Base-by-base conservation (phyloP, 2,888 invertebrate species). In the Cynaeus angustus region DNA sequence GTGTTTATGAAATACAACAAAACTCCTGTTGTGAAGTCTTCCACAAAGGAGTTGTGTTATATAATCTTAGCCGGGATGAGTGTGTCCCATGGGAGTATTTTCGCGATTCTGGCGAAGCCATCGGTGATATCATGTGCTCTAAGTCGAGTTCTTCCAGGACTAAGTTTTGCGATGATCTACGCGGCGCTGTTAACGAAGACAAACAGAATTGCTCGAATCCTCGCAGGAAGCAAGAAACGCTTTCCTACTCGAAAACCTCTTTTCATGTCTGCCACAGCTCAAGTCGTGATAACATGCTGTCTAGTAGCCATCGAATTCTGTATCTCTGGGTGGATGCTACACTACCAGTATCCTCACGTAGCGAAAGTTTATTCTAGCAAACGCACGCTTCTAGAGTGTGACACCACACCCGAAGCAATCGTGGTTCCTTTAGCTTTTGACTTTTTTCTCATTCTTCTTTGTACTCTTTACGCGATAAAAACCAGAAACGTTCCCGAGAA, bases 401-500 rank as follows among this genome's bases (percentile, higher is more conserved):
- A 91, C 77, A 88, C 88, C 41, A 89, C 87, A 0, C 85, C 87
- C 41, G 84, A 87, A 78, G 88, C 88, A 1, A 88, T 91, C 66
- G 83, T 91, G 21, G 85, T 87, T 16, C 93, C 94, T 1, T 86
- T 93, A 59, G 90, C 90, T 14, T 92, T 92, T 82, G 92, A 92
- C 82, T 89, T 92, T 73, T 83, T 92, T 72, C 88, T 94, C 53
- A 90, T 94, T 70, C 86, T 88, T 3, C 86, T 93, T 76, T 94
- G 94, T 82, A 94, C 94, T 1, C 85, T 91, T 33, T 92, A 94
- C 81, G 94, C 94, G n/a, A 86, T 92, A 50, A 91, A 91, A 81
- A 92, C 92, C 0, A 86, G 94, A 41, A 93, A 93, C 79, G 88
- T 94, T 13, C 94, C 94, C 0, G 94, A 93, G 83, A 94, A 94